Percentiles rank a stretch among this genome's conserved stretches.
phyloP scores from a whole-genome alignment of 2,113 vertebrate genomes.

The Acanthochromis polyacanthus region DNA sequence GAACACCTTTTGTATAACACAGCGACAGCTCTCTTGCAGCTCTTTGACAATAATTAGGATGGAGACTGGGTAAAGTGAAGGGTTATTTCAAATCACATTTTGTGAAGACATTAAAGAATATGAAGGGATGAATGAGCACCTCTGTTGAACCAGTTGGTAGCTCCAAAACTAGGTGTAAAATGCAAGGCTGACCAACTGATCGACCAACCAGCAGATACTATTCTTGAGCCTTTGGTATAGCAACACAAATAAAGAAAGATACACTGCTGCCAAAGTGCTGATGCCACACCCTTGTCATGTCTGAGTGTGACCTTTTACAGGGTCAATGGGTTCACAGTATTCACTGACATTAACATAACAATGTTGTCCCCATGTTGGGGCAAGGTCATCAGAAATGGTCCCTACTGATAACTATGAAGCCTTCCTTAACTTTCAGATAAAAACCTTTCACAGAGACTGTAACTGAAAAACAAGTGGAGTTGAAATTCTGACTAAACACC shows the following conservation, averaged over 20 bases:
- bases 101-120: not conserved
- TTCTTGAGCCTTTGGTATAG: not conserved
- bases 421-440: no score
- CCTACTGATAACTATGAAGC: not conserved
- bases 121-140: not conserved
- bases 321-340: constrained; percentile 22
- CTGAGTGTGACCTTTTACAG: not conserved
- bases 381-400: not conserved
- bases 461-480: not conserved
- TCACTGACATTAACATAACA: constrained; percentile 29
- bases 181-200: not conserved
- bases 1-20: not conserved
- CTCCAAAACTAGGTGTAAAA: not conserved
- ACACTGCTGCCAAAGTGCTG: not conserved
- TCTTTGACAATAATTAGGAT: not conserved
- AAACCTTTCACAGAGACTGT: not conserved
- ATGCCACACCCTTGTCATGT: not conserved
- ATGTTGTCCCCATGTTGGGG: not conserved
- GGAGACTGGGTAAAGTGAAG: not conserved
- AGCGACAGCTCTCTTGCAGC: not conserved
- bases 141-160: not conserved
- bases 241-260: not conserved
- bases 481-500: no score
- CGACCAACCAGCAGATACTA: not conserved
- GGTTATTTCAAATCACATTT: not conserved